These are phyloP conservation scores for Mohoua ochrocephala DNA, from an alignment of 2,113 vertebrate genomes.

Conservation along the genomic window DNA sequence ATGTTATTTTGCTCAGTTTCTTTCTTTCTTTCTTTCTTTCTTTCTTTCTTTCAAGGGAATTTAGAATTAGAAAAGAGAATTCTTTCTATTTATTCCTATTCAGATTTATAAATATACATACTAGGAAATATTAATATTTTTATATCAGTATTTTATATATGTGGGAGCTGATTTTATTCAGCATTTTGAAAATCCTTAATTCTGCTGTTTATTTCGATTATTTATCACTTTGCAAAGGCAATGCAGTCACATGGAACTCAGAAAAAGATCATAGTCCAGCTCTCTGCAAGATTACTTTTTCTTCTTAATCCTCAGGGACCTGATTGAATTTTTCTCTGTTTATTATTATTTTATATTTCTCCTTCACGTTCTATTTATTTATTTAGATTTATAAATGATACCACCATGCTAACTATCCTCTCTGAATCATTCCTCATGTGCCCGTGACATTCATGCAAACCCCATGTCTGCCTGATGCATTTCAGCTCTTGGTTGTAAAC, in stretches of 20 bases:
- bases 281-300: neutral
- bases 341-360: constrained; percentile 4
- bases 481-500: neutral
- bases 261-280: constrained; percentile 10
- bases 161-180: neutral
- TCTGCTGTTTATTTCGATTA: constrained; percentile 22
- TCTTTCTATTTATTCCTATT: neutral
- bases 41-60: neutral
- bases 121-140: neutral
- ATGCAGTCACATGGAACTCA: neutral
- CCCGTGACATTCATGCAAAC: neutral
- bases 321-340: neutral
- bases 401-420: neutral
- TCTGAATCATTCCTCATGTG: neutral
- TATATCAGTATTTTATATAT: neutral
- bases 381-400: constrained; percentile 14
- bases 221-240: constrained; percentile 27
- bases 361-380: neutral
- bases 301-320: neutral
- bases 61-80: neutral
- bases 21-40: neutral
- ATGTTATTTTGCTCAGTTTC: neutral
- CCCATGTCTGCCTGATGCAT: neutral
- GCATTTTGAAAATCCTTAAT: constrained; percentile 1
- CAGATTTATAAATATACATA: neutral